Evolutionary conservation across 1,140 invertebrate genomes (phyloP), one percentile per base, ranked within the genome.

Genomic region (Drosophila ohnishii): DNA sequence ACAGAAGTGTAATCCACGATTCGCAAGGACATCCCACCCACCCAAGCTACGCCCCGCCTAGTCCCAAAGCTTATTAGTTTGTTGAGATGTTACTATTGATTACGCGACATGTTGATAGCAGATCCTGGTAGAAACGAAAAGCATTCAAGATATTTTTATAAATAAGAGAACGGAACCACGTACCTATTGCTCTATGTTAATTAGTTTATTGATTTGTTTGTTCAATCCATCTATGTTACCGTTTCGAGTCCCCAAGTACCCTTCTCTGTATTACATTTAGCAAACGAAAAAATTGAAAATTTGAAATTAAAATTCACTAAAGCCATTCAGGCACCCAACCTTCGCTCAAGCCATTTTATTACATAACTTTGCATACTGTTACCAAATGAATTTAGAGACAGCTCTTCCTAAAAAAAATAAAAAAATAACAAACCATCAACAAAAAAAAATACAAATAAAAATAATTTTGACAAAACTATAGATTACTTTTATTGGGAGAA

Each of bases 371-470:
- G 50, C 56, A 77, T 62, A 50, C 63, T 77, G 61, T 57, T 77
- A 77, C 56, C 51, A 55, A 79, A 82, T 59, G 82, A 86, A 87
- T 86, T 86, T 86, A 87, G 62, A 72, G 70, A 40, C 83, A 80
- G 71, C 57, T 87, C 83, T 86, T 87, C 66, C 82, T 87, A 76
- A 71, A 66, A 79, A 66, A 60, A 61, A 57, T 40, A 59, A 85
- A 74, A 55, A 57, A 76, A 67, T 32, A 79, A 47, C 13, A 65
- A 63, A 56, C 66, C 75, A 60, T 48, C 56, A 87, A 78, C 53
- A 81, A 77, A 69, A 64, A 71, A 71, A 75, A 71, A 71, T 48
- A 28, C 25, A 28, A 74, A 55, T 62, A 50, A 42, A 81, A 62
- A 56, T 19, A 40, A 75, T 55, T 75, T 84, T 77, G 73, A 69